These are phyloP conservation scores for Drosophila greeni DNA, from an alignment of 2,888 invertebrate genomes.

Conservation along the genomic window DNA sequence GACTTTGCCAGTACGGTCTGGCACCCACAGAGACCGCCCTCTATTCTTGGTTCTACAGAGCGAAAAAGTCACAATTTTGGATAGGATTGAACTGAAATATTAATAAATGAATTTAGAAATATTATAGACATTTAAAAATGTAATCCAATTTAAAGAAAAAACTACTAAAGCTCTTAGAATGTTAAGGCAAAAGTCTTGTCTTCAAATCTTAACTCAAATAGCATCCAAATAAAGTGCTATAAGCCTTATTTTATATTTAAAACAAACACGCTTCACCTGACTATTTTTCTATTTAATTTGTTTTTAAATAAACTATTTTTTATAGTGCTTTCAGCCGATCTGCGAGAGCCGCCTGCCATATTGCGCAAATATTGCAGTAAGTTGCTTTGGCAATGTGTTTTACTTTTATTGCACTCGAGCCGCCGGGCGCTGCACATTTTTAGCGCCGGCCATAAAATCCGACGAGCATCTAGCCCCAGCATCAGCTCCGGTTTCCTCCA, in stretches of 20 bases:
- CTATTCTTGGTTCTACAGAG: not conserved
- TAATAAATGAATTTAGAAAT: not conserved
- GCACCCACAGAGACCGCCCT: slow-evolving; percentile 10
- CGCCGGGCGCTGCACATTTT: slow-evolving; percentile 68
- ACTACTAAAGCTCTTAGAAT: not conserved
- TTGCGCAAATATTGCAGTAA: slow-evolving; percentile 69
- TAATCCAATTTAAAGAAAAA: not conserved
- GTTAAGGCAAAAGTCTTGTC: not conserved
- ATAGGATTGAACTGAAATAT: no score
- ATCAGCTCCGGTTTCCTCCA: slow-evolving; percentile 7
- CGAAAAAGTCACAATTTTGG: not conserved
- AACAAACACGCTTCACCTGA: not conserved
- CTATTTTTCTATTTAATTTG: not conserved
- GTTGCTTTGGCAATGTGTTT: slow-evolving; percentile 73
- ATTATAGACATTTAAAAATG: not conserved
- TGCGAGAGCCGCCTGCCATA: slow-evolving; percentile 30
- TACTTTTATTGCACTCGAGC: slow-evolving; percentile 72
- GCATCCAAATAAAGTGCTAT: fast-evolving
- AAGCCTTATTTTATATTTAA: fast-evolving
- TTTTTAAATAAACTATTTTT: not conserved
- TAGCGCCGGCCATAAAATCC: slow-evolving; percentile 71
- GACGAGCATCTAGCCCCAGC: slow-evolving; percentile 54
- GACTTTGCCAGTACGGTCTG: slow-evolving; percentile 27
- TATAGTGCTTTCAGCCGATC: not conserved
- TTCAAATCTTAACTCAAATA: not conserved